Evolutionary conservation across 1,140 invertebrate genomes (phyloP), one percentile per base, ranked within the genome.

Genomic region (Globodera rostochiensis): DNA sequence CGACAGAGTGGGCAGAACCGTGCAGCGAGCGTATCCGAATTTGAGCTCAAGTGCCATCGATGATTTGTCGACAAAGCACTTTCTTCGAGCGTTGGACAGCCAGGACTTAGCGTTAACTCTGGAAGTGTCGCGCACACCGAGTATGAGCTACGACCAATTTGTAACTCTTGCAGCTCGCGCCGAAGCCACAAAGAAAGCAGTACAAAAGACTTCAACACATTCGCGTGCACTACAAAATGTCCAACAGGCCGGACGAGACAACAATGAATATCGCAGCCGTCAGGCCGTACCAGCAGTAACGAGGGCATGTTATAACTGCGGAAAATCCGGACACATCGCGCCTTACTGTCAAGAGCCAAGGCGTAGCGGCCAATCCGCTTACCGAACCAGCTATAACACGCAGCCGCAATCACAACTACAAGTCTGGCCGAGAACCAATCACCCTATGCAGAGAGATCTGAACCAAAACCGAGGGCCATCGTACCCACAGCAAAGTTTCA

Each of bases 131-230:
- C 36, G 73, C 1, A 74, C 11, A 0, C 73, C 73, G 8, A 11
- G 9, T 11, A 74, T 74, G 73, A 57, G 50, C 60, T 74, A 9
- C 4, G 73, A 74, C 13, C 60, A 50, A 8, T 74, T 74, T 36
- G 60, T 74, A 21, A 60, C 73, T 25, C 7, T 74, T 5, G 73
- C 73, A 50, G 21, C 73, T 21, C n/a, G 73, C 9, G 73, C 73
- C 25, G 73, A 74, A 49, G 21, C 73, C 1, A 60, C 73, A 49
- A 74, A 74, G 21, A 21, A 21, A 8, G 60, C 60, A 19, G 60
- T 57, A 1, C 45, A 74, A 21, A 74, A 11, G 25, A 1, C 25
- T 25, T 25, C 25, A 25, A 25, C 25, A 1, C 25, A 25, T 25
- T 25, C 25, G 25, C 25, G 25, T 0, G 25, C 25, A 25, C 25